Base-by-base conservation (phyloP, 2,888 invertebrate species). In the Drosophila emarginata region DNA sequence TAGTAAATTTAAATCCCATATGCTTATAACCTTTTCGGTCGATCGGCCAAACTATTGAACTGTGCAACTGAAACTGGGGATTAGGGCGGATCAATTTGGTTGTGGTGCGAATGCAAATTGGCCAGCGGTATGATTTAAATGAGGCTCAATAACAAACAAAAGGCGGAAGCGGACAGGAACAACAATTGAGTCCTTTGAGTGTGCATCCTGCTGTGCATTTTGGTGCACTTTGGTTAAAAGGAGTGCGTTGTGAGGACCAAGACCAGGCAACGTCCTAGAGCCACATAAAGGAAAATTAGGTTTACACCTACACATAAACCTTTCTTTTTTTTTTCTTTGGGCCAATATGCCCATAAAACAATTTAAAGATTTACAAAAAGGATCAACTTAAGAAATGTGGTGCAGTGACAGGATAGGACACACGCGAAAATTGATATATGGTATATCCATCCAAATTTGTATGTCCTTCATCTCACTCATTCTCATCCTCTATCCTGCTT, bases 71-170 rank as follows among this genome's bases (percentile, higher is more conserved):
- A 45, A 45, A 45, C 45, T 21, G 37, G 37, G 76, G 81, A 78
- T 89, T 86, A 88, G 87, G 89, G 88, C 88, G 88, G 89, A 86
- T 89, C 89, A 87, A 89, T 89, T 89, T 83, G 79, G 72, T 77
- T 87, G 88, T 86, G 81, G 89, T 89, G 90, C 89, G 90, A 89
- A 89, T 89, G 74, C 87, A 89, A 89, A 89, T 89, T 89, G 86
- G 80, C 81, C 81, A 79, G 79, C 87, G 84, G 76, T 76, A 82
- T 67, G 87, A 76, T 85, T 89, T 87, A 83, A 87, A 89, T 89
- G 79, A 85, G 87, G 78, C 77, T 77, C 74, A 76, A 64, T 64
- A 73, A 50, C 72, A 74, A 76, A 87, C 84, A 86, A 80, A 69
- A 72, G 71, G 57, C 77, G 68, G 72, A 71, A 32, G 36, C 67